These are phyloP conservation scores for Alethe diademata DNA, from an alignment of 2,113 vertebrate species.

Conservation along the genomic window DNA sequence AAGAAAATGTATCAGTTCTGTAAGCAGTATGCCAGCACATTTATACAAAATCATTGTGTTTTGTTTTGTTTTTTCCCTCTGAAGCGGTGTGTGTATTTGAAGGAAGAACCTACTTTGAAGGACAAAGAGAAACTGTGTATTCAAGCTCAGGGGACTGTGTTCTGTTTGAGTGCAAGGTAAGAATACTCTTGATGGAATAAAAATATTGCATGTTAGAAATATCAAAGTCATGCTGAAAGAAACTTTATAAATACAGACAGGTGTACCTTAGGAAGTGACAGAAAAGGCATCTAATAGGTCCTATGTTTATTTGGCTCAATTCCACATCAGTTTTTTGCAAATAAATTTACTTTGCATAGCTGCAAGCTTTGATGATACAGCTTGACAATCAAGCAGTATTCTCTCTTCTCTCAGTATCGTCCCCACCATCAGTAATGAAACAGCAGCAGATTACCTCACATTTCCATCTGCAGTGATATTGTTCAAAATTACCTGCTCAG, in stretches of 20 bases:
- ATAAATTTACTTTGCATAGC: neutral
- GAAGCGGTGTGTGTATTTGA: conserved; percentile 90
- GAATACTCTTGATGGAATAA: conserved; percentile 9
- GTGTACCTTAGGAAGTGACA: neutral
- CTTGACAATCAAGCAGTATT: neutral
- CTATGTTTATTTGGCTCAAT: neutral
- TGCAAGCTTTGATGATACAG: neutral
- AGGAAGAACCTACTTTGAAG: conserved; percentile 88
- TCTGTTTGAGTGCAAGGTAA: conserved; percentile 96
- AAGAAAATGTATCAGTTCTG: neutral
- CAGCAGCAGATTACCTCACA: neutral
- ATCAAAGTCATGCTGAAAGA: neutral
- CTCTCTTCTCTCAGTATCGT: neutral
- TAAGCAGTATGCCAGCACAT: neutral
- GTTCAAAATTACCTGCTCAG: neutral
- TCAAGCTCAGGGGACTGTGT: conserved; percentile 88
- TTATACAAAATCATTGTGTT: neutral
- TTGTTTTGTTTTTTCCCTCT: neutral
- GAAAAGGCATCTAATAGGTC: neutral
- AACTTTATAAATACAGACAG: neutral
- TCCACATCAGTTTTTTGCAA: neutral
- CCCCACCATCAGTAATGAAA: neutral
- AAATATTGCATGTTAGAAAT: neutral
- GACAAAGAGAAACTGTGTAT: conserved; percentile 85
- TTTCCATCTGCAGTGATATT: neutral